Evolutionary conservation across 2,113 vertebrate species (phyloP).

Genomic region (Myodes glareolus): DNA sequence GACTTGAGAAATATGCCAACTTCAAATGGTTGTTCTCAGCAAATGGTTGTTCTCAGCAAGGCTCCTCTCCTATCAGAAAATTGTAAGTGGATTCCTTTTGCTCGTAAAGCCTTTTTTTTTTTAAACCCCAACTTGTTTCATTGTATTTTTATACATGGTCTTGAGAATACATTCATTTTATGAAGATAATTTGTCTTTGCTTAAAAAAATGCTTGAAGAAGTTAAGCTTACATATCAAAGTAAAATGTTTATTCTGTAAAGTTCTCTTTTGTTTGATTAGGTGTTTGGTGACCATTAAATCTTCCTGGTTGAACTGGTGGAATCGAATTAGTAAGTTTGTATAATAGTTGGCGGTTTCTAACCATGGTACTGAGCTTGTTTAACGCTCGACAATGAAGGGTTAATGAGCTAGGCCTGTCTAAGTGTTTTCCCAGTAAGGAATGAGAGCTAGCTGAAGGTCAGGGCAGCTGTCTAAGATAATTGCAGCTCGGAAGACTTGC

Average conservation of each 20-base stretch:
- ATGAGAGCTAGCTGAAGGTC: conserved; percentile 24
- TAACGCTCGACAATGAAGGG: conserved; percentile 58
- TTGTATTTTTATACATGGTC: conserved; percentile 18
- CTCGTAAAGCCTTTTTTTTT: not conserved
- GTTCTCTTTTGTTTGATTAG: conserved; percentile 82
- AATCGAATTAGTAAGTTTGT: conserved; percentile 81
- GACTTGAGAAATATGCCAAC: conserved; percentile 8
- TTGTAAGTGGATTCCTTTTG: conserved; percentile 18
- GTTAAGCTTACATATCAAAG: conserved; percentile 73
- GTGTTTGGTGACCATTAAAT: conserved; percentile 80
- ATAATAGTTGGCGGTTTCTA: conserved; percentile 72
- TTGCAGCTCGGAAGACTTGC: conserved; percentile 23
- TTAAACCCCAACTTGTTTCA: not conserved
- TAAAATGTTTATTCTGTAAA: conserved; percentile 82
- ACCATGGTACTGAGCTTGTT: conserved; percentile 62
- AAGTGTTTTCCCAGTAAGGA: not conserved
- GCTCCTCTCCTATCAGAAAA: not conserved
- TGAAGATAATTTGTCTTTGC: conserved; percentile 42
- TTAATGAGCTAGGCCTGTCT: conserved; percentile 49
- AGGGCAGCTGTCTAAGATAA: not conserved
- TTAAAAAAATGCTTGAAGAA: conserved; percentile 75
- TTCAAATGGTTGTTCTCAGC: not conserved
- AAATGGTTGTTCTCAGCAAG: conserved; percentile 10
- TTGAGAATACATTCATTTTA: conserved; percentile 47
- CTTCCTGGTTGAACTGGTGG: conserved; percentile 81